Evolutionary conservation across 1,140 invertebrate genomes (phyloP).

Genomic region (Muscidifurax raptorellus): DNA sequence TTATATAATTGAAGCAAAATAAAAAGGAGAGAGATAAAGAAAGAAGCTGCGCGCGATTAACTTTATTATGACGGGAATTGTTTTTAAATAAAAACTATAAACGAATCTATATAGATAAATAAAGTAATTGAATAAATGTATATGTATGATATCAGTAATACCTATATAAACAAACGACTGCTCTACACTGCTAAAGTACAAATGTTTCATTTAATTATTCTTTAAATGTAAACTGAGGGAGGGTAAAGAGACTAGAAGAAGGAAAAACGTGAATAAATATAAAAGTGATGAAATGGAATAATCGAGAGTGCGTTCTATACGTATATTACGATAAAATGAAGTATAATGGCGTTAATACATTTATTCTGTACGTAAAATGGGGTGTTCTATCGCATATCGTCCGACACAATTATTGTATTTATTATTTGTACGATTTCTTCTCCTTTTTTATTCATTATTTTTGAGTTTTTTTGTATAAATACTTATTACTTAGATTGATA

Average conservation of each 20-base stretch:
- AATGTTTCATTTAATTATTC: slow-evolving; percentile 75
- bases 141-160: slow-evolving; percentile 64
- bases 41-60: slow-evolving; percentile 29
- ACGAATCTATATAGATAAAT: slow-evolving; percentile 50
- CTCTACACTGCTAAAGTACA: slow-evolving; percentile 77
- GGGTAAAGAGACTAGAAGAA: slow-evolving; percentile 25
- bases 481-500: background rate
- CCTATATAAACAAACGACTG: slow-evolving; percentile 72
- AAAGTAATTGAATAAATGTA: slow-evolving; percentile 59
- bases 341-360: slow-evolving; percentile 18
- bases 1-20: slow-evolving; percentile 23
- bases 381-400: slow-evolving; percentile 37
- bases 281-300: slow-evolving; percentile 31
- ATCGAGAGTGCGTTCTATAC: slow-evolving; percentile 39
- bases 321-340: slow-evolving; percentile 26
- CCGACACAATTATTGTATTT: slow-evolving; percentile 41
- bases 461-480: background rate
- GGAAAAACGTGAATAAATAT: slow-evolving; percentile 16
- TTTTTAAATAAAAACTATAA: slow-evolving; percentile 64
- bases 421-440: slow-evolving; percentile 40
- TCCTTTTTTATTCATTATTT: slow-evolving; percentile 38
- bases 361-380: slow-evolving; percentile 27
- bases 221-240: slow-evolving; percentile 58
- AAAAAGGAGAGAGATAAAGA: slow-evolving; percentile 23
- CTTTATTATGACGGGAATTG: slow-evolving; percentile 62